These are phyloP conservation scores for Ariolimax columbianus DNA, from an alignment of 2,888 invertebrate genomes.

Conservation along the genomic window DNA sequence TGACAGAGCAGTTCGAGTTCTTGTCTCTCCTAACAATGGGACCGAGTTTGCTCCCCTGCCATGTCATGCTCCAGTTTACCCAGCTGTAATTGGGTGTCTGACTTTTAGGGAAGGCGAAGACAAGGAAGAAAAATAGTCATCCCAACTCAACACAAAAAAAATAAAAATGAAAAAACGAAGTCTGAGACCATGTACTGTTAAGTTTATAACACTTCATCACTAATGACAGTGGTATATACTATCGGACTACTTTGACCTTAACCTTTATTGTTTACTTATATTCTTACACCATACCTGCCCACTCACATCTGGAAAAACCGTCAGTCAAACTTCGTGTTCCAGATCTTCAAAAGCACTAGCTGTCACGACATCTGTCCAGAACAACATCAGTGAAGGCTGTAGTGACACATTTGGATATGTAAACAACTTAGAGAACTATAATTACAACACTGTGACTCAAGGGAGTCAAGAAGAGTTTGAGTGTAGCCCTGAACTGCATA, in stretches of 20 bases:
- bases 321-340: neutral
- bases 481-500: neutral
- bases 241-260: too few species aligned
- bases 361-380: neutral
- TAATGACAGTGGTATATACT: too few species aligned
- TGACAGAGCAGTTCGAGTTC: too few species aligned
- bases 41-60: too few species aligned
- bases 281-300: neutral
- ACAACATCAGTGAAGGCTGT: neutral
- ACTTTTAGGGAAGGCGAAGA: too few species aligned
- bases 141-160: neutral
- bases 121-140: neutral
- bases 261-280: too few species aligned
- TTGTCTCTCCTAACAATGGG: too few species aligned
- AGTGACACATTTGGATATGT: slow-evolving; percentile 1
- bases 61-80: too few species aligned
- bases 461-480: neutral
- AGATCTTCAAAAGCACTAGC: neutral
- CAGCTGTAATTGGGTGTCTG: neutral
- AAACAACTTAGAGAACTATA: neutral
- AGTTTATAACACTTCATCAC: neutral
- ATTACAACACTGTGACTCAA: neutral
- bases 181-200: neutral
- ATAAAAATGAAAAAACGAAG: too few species aligned
- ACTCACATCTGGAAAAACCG: neutral